Evolutionary conservation across 2,888 invertebrate genomes (phyloP).

Genomic region (Eubasilissa splendida): DNA sequence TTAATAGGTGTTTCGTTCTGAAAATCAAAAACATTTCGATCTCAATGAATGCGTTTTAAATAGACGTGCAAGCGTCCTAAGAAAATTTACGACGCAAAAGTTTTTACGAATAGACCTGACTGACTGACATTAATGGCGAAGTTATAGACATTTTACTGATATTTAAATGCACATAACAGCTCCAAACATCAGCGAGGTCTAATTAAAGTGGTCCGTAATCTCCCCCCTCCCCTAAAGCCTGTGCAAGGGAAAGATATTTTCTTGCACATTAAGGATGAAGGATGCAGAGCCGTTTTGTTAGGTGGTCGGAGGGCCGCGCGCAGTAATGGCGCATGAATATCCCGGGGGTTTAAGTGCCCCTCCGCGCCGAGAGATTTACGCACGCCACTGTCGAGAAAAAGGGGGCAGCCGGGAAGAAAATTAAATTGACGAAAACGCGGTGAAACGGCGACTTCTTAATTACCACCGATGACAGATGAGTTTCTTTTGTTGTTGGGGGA

Average conservation of each 20-base stretch:
- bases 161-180: background rate
- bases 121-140: background rate
- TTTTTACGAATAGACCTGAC: background rate
- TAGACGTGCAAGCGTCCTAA: too few species aligned
- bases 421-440: slow-evolving; percentile 6
- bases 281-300: background rate
- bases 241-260: background rate
- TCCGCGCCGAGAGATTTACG: slow-evolving; percentile 7
- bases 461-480: slow-evolving; percentile 1
- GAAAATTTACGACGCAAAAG: too few species aligned
- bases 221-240: background rate
- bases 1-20: too few species aligned
- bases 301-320: slow-evolving; percentile 18
- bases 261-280: slow-evolving; percentile 5
- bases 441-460: slow-evolving; percentile 17
- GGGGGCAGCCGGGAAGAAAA: slow-evolving; percentile 9
- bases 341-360: slow-evolving; percentile 12
- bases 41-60: too few species aligned
- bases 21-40: too few species aligned
- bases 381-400: slow-evolving; percentile 4
- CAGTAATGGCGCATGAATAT: slow-evolving; percentile 39
- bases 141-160: background rate
- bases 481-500: too few species aligned
- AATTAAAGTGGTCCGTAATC: slow-evolving; percentile 26
- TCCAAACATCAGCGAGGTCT: slow-evolving; percentile 1